phyloP scores from a whole-genome alignment of 2,113 vertebrate species.

The Pteropus alecto region DNA sequence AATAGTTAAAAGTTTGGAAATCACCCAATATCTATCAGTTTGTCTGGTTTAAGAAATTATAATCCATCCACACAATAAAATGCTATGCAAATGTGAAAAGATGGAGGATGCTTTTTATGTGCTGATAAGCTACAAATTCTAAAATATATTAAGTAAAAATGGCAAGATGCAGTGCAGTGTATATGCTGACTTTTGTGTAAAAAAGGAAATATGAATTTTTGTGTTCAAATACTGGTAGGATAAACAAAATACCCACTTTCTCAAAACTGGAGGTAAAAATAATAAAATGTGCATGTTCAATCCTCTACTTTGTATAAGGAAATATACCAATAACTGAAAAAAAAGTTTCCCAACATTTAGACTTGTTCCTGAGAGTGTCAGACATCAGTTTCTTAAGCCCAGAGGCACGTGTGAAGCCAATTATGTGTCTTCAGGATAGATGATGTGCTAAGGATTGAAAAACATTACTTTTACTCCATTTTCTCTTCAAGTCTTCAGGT shows the following conservation, averaged over 20 bases:
- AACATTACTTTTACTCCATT: neutral
- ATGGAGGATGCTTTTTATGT: neutral
- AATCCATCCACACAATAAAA: neutral
- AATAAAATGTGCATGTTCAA: neutral
- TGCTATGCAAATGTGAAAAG: slow-evolving; percentile 20
- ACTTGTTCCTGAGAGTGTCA: neutral
- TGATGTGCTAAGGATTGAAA: neutral
- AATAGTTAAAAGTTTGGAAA: slow-evolving; percentile 17
- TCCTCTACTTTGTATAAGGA: neutral
- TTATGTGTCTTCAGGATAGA: slow-evolving; percentile 28
- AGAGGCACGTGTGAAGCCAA: neutral
- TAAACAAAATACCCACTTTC: slow-evolving; percentile 1
- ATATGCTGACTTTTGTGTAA: neutral
- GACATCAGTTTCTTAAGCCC: neutral
- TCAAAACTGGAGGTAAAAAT: slow-evolving; percentile 34
- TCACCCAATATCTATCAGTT: neutral
- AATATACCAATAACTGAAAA: slow-evolving; percentile 6
- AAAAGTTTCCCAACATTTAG: neutral
- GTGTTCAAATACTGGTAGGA: neutral
- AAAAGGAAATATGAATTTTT: slow-evolving; percentile 17
- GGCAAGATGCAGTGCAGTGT: neutral
- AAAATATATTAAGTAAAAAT: slow-evolving; percentile 29
- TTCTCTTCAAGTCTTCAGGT: neutral
- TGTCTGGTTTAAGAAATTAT: slow-evolving; percentile 21
- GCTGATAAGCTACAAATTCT: slow-evolving; percentile 3